Evolutionary conservation across 2,888 invertebrate species (phyloP).

Genomic region (Torymus auratus): DNA sequence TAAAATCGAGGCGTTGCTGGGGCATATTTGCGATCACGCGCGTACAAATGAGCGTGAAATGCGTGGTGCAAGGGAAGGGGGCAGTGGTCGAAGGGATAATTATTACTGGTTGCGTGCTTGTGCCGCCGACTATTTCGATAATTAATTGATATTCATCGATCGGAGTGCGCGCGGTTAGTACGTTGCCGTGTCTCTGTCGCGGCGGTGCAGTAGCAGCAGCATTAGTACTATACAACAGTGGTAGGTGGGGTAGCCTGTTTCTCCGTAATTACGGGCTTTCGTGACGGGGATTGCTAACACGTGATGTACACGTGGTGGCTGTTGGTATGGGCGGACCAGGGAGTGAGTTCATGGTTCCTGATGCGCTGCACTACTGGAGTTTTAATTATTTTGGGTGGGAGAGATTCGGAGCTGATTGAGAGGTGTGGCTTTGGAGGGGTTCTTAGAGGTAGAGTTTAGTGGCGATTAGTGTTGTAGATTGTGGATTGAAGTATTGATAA

Average conservation of each 20-base stretch:
- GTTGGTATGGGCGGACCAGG: too few species aligned
- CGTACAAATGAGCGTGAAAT: conserved; percentile 12
- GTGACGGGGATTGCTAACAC: conserved; percentile 48
- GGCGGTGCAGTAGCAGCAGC: background rate
- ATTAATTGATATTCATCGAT: conserved; percentile 60
- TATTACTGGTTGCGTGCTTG: conserved; percentile 38
- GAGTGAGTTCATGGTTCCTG: too few species aligned
- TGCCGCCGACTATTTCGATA: conserved; percentile 54
- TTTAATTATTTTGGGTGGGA: too few species aligned
- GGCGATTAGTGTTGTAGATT: too few species aligned
- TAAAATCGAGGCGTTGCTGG: conserved; percentile 35
- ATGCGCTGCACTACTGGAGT: too few species aligned
- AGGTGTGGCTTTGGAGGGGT: too few species aligned
- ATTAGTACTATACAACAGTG: background rate
- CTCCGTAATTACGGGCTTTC: conserved; percentile 54
- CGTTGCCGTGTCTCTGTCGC: background rate
- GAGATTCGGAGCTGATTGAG: too few species aligned
- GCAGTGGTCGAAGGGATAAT: conserved; percentile 51
- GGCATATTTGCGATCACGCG: conserved; percentile 48
- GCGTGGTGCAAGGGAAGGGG: conserved; percentile 34
- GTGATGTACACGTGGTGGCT: conserved; percentile 2
- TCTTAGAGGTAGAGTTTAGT: too few species aligned
- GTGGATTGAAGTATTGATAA: too few species aligned
- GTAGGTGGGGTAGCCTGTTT: background rate
- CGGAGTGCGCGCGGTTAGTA: conserved; percentile 4